Evolutionary conservation across 2,888 invertebrate genomes (phyloP).

Genomic region (Norana najaformis): DNA sequence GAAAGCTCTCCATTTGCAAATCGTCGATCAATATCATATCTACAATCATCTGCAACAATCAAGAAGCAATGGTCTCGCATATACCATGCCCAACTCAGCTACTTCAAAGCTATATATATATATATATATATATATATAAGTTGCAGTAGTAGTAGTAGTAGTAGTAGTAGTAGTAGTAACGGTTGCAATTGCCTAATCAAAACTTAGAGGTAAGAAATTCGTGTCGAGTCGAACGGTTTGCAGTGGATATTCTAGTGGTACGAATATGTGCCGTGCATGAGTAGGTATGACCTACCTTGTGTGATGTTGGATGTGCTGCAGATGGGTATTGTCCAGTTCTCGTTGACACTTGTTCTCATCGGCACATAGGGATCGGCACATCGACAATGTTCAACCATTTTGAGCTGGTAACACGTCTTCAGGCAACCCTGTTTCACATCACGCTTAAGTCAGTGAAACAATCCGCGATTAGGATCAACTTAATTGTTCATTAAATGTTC

Average conservation of each 20-base stretch:
- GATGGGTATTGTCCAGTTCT: slow-evolving; percentile 10
- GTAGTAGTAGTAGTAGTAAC: not conserved
- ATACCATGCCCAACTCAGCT: too few relatives aligned
- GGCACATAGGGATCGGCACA: slow-evolving; percentile 42
- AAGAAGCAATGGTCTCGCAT: too few relatives aligned
- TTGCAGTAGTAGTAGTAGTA: not conserved
- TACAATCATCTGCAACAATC: slow-evolving; percentile 22
- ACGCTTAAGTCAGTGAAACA: not conserved
- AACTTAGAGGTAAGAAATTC: too few relatives aligned
- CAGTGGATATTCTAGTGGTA: too few relatives aligned
- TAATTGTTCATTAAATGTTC: too few relatives aligned
- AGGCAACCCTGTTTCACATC: slow-evolving; percentile 37
- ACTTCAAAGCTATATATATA: too few relatives aligned
- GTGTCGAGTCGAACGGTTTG: too few relatives aligned
- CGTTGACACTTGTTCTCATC: slow-evolving; percentile 26
- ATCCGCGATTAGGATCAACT: too few relatives aligned
- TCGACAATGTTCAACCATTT: slow-evolving; percentile 37
- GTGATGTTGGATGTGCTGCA: slow-evolving; percentile 38
- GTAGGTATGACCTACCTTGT: slow-evolving; percentile 35
- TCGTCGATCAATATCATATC: not conserved
- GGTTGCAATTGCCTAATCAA: not conserved
- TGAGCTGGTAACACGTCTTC: slow-evolving; percentile 42
- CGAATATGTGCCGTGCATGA: too few relatives aligned
- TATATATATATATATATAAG: not conserved
- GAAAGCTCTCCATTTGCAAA: slow-evolving; percentile 21